phyloP scores from a whole-genome alignment of 2,797 vertebrate genomes.

The Coregonus ussuriensis region DNA sequence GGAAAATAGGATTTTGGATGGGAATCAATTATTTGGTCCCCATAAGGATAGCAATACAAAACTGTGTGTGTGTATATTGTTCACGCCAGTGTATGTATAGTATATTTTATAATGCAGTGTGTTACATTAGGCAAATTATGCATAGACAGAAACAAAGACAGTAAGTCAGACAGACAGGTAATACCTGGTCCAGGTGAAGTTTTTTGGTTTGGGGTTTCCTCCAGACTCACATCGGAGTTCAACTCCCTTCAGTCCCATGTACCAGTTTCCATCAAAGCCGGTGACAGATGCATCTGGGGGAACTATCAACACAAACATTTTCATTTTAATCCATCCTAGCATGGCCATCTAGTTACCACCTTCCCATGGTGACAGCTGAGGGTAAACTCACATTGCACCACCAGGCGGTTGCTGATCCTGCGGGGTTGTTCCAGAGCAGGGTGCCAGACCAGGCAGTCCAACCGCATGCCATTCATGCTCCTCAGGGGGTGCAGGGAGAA shows the following conservation, averaged over 20 bases:
- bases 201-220: conserved; percentile 68
- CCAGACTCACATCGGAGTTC: conserved; percentile 65
- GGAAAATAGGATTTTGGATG: too few species aligned
- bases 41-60: too few species aligned
- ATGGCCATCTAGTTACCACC: neutral
- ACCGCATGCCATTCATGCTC: conserved; percentile 83
- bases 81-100: conserved; percentile 35
- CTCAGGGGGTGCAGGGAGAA: conserved; percentile 86
- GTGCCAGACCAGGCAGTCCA: conserved; percentile 89
- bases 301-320: conserved; percentile 52
- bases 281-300: conserved; percentile 71
- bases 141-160: conserved; percentile 33
- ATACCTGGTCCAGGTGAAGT: conserved; percentile 77
- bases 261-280: conserved; percentile 43
- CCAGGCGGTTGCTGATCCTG: conserved; percentile 78
- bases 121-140: conserved; percentile 29
- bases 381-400: conserved; percentile 84
- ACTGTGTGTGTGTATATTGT: too few species aligned
- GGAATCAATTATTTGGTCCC: too few species aligned
- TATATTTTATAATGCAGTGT: conserved; percentile 17
- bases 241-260: conserved; percentile 56
- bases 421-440: conserved; percentile 78
- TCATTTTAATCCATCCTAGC: neutral
- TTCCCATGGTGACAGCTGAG: neutral
- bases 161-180: conserved; percentile 20